Conservation (phyloP, 2,888 invertebrate genomes). For the Drosophila dives region DNA sequence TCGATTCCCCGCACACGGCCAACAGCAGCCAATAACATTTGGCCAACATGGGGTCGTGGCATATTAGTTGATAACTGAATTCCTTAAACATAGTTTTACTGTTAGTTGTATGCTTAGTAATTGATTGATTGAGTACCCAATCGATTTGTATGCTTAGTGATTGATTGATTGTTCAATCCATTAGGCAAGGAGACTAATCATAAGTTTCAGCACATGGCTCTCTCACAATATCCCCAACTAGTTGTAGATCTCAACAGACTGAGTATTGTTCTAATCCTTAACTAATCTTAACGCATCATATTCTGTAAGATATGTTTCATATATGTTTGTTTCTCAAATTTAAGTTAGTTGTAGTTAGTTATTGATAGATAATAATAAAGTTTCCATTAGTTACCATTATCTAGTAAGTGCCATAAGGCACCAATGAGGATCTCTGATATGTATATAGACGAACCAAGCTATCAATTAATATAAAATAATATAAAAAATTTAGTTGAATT, state of each 20-base stretch:
- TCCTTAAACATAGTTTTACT: slow-evolving; percentile 18
- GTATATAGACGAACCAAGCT: slow-evolving; percentile 23
- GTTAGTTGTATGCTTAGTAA: background rate
- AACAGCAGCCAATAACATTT: slow-evolving; percentile 60
- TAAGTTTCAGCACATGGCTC: slow-evolving; percentile 37
- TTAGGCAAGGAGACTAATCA: slow-evolving; percentile 20
- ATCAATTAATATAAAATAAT: background rate
- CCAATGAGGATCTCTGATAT: slow-evolving; percentile 64
- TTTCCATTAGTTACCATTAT: slow-evolving; percentile 49
- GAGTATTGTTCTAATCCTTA: slow-evolving; percentile 62
- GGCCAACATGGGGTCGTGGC: slow-evolving; percentile 38
- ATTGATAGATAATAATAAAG: slow-evolving; percentile 32
- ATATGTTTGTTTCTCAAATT: slow-evolving; percentile 48
- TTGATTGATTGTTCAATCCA: background rate
- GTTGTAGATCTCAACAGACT: slow-evolving; percentile 79
- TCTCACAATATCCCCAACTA: slow-evolving; percentile 46
- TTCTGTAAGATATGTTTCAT: background rate
- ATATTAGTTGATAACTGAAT: slow-evolving; percentile 20
- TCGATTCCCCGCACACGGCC: slow-evolving; percentile 76
- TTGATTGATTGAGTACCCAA: background rate
- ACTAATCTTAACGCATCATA: slow-evolving; percentile 12
- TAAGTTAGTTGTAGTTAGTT: slow-evolving; percentile 12
- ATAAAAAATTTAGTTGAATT: slow-evolving; percentile 10
- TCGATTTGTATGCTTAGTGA: slow-evolving; percentile 25
- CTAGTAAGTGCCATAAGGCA: slow-evolving; percentile 69